Base-by-base conservation (phyloP, 2,888 invertebrate species). In the Lasioglossum malachurum region DNA sequence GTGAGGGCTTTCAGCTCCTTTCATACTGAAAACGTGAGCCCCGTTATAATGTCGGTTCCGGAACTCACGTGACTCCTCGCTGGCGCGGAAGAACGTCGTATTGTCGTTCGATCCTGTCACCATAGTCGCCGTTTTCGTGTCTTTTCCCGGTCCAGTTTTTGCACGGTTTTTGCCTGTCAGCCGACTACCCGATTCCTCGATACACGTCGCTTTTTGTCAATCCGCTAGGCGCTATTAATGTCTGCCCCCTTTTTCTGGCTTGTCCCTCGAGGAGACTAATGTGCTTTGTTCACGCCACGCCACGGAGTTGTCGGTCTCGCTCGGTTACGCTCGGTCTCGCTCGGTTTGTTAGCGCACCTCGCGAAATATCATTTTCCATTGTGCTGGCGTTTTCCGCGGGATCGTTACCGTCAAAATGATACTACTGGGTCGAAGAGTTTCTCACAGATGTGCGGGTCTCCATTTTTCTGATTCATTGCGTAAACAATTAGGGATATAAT, bases 11-110 rank as follows among this genome's bases (percentile, higher is more conserved):
- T 84, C 76, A 77, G 41, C 80, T 86, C 73, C 75, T 78, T 88
- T 86, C 86, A 83, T 72, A 78, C 71, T 73, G 88, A 80, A 86
- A 84, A 87, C 82, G 87, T 77, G 83, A 80, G 81, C 60, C 80
- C 78, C 78, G 85, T 83, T 78, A 83, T 80, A 81, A 85, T 83
- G 82, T 60, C 78, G 35, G 16, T 67, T 67, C 75, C 27, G 60
- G 60, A n/a, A n/a, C 60, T 60, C 60, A 27, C 60, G 60, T 27
- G 27, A 60, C 60, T 60, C 27, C 27, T 60, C 27, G 60, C 60
- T 16, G 64, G 31, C 16, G 64, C 64, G 27, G 64, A 64, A 64
- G 31, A 64, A 64, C 27, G 31, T 64, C 72, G 49, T 27, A 64
- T 64, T 31, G 64, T 64, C 64, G 64, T 64, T 64, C 78, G 81